Conservation (phyloP, 2,888 invertebrate species). For the Cataglyphis rosenhaueri region DNA sequence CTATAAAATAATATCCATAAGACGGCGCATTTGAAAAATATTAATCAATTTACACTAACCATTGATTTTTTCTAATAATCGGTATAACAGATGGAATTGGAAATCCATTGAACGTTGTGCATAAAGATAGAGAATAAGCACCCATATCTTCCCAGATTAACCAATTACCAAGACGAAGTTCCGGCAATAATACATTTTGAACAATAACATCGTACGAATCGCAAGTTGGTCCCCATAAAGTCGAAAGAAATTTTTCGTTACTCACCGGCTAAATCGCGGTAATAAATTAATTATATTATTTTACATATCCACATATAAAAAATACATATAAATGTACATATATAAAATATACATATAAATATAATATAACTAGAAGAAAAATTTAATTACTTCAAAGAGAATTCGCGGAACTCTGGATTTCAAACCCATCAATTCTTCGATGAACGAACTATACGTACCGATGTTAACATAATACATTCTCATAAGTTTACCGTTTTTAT, state of each 20-base stretch:
- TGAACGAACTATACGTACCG: slow-evolving; percentile 89
- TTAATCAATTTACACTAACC: slow-evolving; percentile 74
- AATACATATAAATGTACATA: background rate
- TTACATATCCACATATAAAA: background rate
- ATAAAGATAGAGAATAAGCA: slow-evolving; percentile 86
- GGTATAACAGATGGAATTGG: slow-evolving; percentile 84
- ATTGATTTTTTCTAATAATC: slow-evolving; percentile 81
- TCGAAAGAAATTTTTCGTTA: slow-evolving; percentile 75
- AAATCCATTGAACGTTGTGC: slow-evolving; percentile 89
- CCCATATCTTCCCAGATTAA: slow-evolving; percentile 89
- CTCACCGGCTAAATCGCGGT: slow-evolving; percentile 55
- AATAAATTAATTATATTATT: slow-evolving; percentile 19
- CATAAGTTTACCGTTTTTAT: slow-evolving; percentile 67
- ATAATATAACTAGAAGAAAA: background rate
- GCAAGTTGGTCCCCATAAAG: slow-evolving; percentile 89
- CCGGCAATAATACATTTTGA: slow-evolving; percentile 86
- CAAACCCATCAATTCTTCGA: slow-evolving; percentile 85
- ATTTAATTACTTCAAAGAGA: slow-evolving; percentile 66
- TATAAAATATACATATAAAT: background rate
- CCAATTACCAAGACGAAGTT: slow-evolving; percentile 88
- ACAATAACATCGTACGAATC: slow-evolving; percentile 88
- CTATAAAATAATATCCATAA: slow-evolving; percentile 1
- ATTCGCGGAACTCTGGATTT: slow-evolving; percentile 71
- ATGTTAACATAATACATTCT: slow-evolving; percentile 89
- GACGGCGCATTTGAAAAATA: background rate